Base-by-base conservation (phyloP, 2,888 invertebrate genomes). In the Cepaea hortensis region DNA sequence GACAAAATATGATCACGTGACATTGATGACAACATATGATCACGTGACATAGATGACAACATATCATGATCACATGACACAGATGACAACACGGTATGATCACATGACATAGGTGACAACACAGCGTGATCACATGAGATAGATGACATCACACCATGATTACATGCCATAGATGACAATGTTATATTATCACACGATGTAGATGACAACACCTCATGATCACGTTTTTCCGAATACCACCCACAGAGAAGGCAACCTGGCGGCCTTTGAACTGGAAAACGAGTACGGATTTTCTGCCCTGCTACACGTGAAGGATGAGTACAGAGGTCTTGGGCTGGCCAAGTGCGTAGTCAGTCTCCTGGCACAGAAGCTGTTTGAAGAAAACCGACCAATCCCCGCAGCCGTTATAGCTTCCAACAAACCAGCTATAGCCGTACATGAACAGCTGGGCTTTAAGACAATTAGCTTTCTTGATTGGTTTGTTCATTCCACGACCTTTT, bases 251-350 rank as follows among this genome's bases (percentile, higher is more conserved):
- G 79, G 62, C 2, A 35, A 79, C 6, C n/a, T n/a, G 11, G 62
- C 62, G 11, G 79, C 18, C 5, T 9, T 61, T 3, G 79, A 79
- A 15, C 4, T 79, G 11, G 18, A 7, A 4, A 13, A 13, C 20
- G 79, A 79, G 62, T 79, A 20, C 35, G 79, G 62, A 79, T 79
- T 79, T 35, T 9, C 62, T 23, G 79, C 15, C 13, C 15, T 79
- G n/a, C 61, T 79, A 3, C 6, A 62, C 62, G 79, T 79, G 13
- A 46, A 23, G 11, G 62, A 79, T 20, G 79, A 79, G 4, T 18
- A 35, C 62, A 79, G 79, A 18, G 62, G 79, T 15, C 79, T 6
- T 23, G 79, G 79, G 3, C 23, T 79, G 23, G 79, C 79, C 35
- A 35, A 13, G 6, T 79, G 79, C 15, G 15, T 62, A 13, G 62